Conservation (phyloP, 1,140 invertebrate species). For the Capitella teleta region DNA sequence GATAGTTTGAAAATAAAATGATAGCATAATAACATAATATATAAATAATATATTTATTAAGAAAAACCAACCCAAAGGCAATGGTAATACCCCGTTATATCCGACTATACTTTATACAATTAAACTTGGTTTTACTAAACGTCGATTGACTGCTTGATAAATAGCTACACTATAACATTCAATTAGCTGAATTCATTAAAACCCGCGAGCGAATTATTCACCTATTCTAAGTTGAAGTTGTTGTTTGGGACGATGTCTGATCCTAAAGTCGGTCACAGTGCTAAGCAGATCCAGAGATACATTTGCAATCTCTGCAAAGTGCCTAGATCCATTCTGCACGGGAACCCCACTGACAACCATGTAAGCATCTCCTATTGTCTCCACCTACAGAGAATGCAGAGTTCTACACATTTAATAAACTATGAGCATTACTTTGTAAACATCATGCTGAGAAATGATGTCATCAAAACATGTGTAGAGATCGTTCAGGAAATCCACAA, state of each 20-base stretch:
- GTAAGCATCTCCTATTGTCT: slow-evolving; percentile 85
- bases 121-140: too few relatives aligned
- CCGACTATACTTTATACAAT: too few relatives aligned
- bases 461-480: slow-evolving; percentile 88
- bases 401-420: not conserved
- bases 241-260: slow-evolving; percentile 9
- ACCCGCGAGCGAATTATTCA: slow-evolving; percentile 55
- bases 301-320: slow-evolving; percentile 67
- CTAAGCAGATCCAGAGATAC: slow-evolving; percentile 76
- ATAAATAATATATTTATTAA: too few relatives aligned
- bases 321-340: slow-evolving; percentile 63
- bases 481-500: slow-evolving; percentile 87
- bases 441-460: slow-evolving; percentile 86
- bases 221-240: slow-evolving; percentile 10
- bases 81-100: too few relatives aligned
- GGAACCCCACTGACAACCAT: slow-evolving; percentile 87
- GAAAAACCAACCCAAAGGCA: too few relatives aligned
- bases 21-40: too few relatives aligned
- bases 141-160: too few relatives aligned
- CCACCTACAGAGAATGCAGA: slow-evolving; percentile 42
- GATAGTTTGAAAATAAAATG: too few relatives aligned
- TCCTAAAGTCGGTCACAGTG: slow-evolving; percentile 46
- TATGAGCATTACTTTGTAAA: slow-evolving; percentile 87
- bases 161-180: too few relatives aligned
- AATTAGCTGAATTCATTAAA: too few relatives aligned